Conservation (phyloP, 2,797 vertebrate species). For the Euphonia xanthogaster region DNA sequence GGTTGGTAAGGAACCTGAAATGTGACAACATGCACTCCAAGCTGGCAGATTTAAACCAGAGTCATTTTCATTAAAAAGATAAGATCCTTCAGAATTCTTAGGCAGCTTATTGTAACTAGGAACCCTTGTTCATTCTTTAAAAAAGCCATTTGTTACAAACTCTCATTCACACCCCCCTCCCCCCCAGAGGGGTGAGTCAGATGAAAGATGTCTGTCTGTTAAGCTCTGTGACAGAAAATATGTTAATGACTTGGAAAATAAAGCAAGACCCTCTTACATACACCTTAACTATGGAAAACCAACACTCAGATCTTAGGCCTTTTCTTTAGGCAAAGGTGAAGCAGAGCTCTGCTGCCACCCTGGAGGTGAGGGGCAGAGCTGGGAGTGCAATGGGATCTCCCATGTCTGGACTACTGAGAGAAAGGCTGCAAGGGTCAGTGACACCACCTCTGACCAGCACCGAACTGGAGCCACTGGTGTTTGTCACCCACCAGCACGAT, state of each 20-base stretch:
- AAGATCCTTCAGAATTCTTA: constrained; percentile 60
- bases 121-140: background rate
- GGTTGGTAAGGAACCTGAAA: background rate
- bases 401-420: background rate
- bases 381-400: background rate
- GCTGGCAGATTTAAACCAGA: background rate
- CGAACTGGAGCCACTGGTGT: background rate
- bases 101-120: constrained; percentile 47
- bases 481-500: background rate
- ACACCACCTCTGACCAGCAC: background rate
- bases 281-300: background rate
- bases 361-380: background rate
- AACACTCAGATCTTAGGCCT: background rate
- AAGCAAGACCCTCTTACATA: background rate
- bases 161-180: background rate
- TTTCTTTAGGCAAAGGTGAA: background rate
- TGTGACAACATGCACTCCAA: background rate
- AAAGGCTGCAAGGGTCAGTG: background rate
- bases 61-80: constrained; percentile 68
- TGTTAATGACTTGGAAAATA: constrained; percentile 20
- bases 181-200: background rate
- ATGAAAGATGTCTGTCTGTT: constrained; percentile 1
- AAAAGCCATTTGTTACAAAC: constrained; percentile 38
- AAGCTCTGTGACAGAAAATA: background rate
- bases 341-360: background rate